Base-by-base conservation (phyloP, 2,113 vertebrate genomes). In the Penelope pileata region DNA sequence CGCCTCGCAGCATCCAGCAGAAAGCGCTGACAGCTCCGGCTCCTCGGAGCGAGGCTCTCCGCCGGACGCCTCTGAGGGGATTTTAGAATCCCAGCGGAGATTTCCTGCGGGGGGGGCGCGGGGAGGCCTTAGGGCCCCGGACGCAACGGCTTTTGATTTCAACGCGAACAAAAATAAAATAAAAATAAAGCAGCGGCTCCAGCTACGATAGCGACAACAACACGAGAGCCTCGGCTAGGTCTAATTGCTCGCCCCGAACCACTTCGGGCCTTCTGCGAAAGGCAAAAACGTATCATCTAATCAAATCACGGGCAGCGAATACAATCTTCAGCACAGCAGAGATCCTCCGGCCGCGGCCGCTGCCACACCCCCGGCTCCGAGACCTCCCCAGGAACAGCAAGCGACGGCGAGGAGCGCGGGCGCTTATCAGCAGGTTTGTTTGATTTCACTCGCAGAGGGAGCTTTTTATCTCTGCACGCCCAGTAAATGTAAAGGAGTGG, bases 341-440 rank as follows among this genome's bases (percentile, higher is more conserved):
- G 91, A 96, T 96, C 92, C 95, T 95, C 84, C 19, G 7, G 43
- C 96, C 86, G 47, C 79, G 76, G 95, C 59, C 92, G 85, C 82
- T 85, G 76, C 4, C 95, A 54, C 58, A 80, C 72, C 94, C 96
- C 96, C 38, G 91, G 94, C 96, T 93, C 96, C 89, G 78, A 93
- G 89, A 74, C 60, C 93, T 94, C 80, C 94, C 95, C 93, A 74
- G 85, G 93, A 91, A 74, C 3, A 72, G 94, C 63, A 58, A 94
- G 94, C 91, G 92, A 94, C 23, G 87, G 89, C 77, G 40, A 77
- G 87, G 79, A 88, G 87, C 94, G 42, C 92, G 84, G 86, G 96
- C 90, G 92, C 96, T 98, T 98, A 98, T 98, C 97, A 94, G 97
- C 90, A 84, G 94, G 95, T 96, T 97, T 98, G 97, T 97, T 97